A percentile compares a stretch with the other conserved stretches of the same genome.
Evolutionary conservation across 2,888 invertebrate genomes (phyloP).

Genomic region (Boloria euphrosyne): DNA sequence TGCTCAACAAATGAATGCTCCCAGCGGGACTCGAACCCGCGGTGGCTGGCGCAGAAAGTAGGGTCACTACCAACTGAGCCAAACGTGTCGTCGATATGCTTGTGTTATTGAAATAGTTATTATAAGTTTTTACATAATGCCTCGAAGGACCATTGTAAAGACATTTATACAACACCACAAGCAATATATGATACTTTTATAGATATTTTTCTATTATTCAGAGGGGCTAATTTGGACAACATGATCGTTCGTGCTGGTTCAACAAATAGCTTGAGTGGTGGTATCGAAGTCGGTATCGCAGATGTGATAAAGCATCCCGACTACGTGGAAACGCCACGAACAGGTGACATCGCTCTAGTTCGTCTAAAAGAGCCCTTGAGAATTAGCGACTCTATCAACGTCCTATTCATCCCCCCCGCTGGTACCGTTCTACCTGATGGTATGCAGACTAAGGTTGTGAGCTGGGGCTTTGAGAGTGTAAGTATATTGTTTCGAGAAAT

Average conservation of each 20-base stretch:
- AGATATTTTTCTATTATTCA: conserved; percentile 35
- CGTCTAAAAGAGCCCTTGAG: conserved; percentile 44
- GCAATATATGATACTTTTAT: too few species aligned
- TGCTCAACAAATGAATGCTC: too few species aligned
- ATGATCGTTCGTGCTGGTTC: conserved; percentile 60
- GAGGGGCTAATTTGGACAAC: conserved; percentile 49
- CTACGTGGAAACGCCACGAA: conserved; percentile 50
- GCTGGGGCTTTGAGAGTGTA: conserved; percentile 66
- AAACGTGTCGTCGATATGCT: too few species aligned
- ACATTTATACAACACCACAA: too few species aligned
- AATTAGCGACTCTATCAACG: conserved; percentile 46
- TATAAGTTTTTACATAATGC: too few species aligned
- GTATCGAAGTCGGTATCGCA: conserved; percentile 43
- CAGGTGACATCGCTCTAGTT: conserved; percentile 53
- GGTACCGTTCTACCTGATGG: conserved; percentile 50
- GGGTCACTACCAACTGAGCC: too few species aligned
- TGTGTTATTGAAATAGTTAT: too few species aligned
- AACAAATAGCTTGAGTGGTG: conserved; percentile 55
- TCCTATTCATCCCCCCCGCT: conserved; percentile 55
- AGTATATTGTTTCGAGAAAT: conserved; percentile 44
- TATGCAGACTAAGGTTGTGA: conserved; percentile 49
- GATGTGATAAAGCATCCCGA: conserved; percentile 50
- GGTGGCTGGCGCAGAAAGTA: too few species aligned
- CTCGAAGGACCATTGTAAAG: too few species aligned
- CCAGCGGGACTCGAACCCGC: too few species aligned